Conservation (phyloP, 2,888 invertebrate species). For the Himalopsyche anomala region DNA sequence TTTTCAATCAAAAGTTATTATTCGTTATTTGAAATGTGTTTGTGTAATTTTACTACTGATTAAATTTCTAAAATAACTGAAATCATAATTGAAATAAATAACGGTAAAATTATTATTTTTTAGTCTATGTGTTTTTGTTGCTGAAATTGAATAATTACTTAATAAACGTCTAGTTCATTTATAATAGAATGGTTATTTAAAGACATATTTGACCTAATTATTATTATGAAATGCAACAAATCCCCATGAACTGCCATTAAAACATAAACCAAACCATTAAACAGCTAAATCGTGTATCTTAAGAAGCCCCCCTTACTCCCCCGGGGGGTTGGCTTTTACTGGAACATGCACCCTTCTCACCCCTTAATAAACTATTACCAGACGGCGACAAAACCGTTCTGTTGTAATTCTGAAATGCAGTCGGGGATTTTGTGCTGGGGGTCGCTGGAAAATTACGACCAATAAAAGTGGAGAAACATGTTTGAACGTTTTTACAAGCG, state of each 20-base stretch:
- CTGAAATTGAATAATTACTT: too few relatives aligned
- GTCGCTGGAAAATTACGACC: background rate
- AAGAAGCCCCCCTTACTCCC: background rate
- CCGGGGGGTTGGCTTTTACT: background rate
- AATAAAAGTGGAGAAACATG: constrained; percentile 18
- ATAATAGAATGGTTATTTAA: background rate
- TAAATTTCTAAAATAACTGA: too few relatives aligned
- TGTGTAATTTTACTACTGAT: too few relatives aligned
- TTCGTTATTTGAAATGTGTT: too few relatives aligned
- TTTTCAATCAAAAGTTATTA: too few relatives aligned
- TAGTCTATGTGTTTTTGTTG: too few relatives aligned
- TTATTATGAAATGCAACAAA: background rate
- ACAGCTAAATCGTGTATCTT: background rate
- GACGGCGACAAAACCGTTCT: constrained; percentile 1
- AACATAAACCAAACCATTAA: background rate
- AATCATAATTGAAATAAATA: too few relatives aligned
- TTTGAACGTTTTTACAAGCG: constrained; percentile 13
- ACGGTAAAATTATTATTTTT: too few relatives aligned
- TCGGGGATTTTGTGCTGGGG: background rate
- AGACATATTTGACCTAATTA: background rate
- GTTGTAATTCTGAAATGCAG: constrained; percentile 5
- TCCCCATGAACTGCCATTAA: background rate
- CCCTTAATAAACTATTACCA: constrained; percentile 8
- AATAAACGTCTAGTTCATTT: too few relatives aligned
- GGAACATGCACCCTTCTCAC: background rate